These are phyloP conservation scores for Sterna hirundo DNA, from an alignment of 2,113 vertebrate species.

Conservation along the genomic window DNA sequence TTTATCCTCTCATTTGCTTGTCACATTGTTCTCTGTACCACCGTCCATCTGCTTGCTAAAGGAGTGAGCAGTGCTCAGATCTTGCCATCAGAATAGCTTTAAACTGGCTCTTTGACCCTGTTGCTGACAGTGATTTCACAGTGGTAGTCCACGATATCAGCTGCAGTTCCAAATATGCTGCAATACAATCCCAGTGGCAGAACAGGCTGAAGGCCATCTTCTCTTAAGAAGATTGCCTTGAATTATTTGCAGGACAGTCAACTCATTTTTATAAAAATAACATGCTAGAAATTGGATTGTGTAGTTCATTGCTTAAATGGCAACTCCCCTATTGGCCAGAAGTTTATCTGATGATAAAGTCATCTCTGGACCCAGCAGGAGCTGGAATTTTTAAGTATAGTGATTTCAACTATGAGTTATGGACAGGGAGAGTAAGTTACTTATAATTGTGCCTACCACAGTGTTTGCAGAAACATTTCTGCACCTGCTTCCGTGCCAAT, in stretches of 20 bases:
- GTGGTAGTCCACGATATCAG: background rate
- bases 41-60: background rate
- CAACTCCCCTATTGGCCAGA: background rate
- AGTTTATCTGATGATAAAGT: background rate
- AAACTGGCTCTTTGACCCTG: background rate
- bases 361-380: background rate
- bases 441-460: background rate
- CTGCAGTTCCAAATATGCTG: background rate
- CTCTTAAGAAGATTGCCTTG: background rate
- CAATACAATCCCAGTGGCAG: background rate
- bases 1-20: background rate
- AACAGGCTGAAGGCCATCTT: background rate
- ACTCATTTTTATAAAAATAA: background rate
- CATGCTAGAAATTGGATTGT: background rate
- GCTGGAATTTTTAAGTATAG: background rate
- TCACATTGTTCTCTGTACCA: background rate
- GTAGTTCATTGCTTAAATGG: background rate
- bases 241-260: background rate
- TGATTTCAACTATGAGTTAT: background rate
- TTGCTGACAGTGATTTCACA: background rate
- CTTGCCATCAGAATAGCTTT: background rate
- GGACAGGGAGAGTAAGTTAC: background rate
- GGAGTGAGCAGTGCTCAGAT: background rate
- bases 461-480: background rate
- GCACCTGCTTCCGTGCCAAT: background rate